Evolutionary conservation across 35 echinoderm and acorn worm genomes (phyloP).

Genomic region (Ptychodera flava): DNA sequence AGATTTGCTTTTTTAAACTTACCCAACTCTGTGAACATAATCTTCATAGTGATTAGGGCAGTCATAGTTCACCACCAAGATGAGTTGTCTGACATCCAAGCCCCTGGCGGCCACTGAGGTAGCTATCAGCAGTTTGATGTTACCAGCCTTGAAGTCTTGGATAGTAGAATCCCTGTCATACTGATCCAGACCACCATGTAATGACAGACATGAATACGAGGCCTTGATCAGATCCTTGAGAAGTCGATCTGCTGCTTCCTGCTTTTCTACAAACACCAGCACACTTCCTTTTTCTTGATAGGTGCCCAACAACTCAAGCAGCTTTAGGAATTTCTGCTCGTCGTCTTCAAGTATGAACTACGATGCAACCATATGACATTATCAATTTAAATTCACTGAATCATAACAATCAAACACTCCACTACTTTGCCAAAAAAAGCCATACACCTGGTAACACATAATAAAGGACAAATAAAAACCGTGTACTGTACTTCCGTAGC

Average conservation of each 20-base stretch:
- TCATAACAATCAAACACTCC: not conserved
- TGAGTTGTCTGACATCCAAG: constrained; percentile 82
- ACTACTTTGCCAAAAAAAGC: too few species aligned
- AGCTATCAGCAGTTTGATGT: constrained; percentile 67
- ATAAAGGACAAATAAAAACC: too few species aligned
- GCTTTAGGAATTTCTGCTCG: constrained; percentile 92
- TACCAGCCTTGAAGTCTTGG: constrained; percentile 87
- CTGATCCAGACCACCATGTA: constrained; percentile 97
- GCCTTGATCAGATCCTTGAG: constrained; percentile 82
- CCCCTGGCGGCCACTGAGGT: constrained; percentile 87
- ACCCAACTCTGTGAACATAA: constrained; percentile 97
- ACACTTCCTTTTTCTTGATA: constrained; percentile 77
- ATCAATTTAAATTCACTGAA: not conserved
- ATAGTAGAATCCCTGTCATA: constrained; percentile 94
- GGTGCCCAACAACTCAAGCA: constrained; percentile 67
- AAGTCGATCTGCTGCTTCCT: constrained; percentile 85
- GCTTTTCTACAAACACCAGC: constrained; percentile 91
- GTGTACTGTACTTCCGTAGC: too few species aligned
- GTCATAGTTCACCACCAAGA: constrained; percentile 92
- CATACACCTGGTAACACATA: too few species aligned
- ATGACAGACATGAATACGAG: constrained; percentile 68
- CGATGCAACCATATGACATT: not conserved
- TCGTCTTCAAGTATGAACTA: constrained; percentile 81
- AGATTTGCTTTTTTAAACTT: too few species aligned
- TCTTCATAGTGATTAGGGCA: constrained; percentile 98